Conservation (phyloP, 2,888 invertebrate genomes). For the Agriopis aurantiaria region DNA sequence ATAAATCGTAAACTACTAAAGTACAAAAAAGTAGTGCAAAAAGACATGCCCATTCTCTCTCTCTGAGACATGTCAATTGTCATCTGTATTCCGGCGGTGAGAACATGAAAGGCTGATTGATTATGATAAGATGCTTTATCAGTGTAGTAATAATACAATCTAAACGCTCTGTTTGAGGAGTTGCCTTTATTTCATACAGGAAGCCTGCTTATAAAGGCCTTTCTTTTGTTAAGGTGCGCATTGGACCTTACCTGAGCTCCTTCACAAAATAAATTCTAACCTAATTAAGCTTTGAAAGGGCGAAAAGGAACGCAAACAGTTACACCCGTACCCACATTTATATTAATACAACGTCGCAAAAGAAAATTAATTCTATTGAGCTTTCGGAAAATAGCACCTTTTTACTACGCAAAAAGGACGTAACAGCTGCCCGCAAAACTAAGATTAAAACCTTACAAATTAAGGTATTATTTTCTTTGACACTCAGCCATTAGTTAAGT, state of each 20-base stretch:
- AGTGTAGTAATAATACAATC: neutral
- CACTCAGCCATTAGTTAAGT: slow-evolving; percentile 44
- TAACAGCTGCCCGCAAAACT: slow-evolving; percentile 33
- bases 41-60: no score
- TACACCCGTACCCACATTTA: slow-evolving; percentile 37
- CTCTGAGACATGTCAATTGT: no score
- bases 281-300: slow-evolving; percentile 32
- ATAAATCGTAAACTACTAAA: no score
- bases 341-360: slow-evolving; percentile 43
- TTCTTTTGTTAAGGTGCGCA: slow-evolving; percentile 5
- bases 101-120: no score
- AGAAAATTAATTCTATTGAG: slow-evolving; percentile 48
- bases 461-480: slow-evolving; percentile 46
- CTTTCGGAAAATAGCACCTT: slow-evolving; percentile 26
- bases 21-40: no score
- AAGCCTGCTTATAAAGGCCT: neutral
- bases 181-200: slow-evolving; percentile 7
- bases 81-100: no score
- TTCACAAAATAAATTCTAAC: slow-evolving; percentile 31
- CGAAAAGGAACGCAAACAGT: slow-evolving; percentile 31
- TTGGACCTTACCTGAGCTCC: slow-evolving; percentile 20
- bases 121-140: no score
- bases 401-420: slow-evolving; percentile 25
- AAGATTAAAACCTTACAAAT: slow-evolving; percentile 24
- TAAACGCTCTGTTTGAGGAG: neutral